Evolutionary conservation across 2,113 vertebrate genomes (phyloP), one percentile per base, ranked within the genome.

Genomic region (Corythornis vintsioides): DNA sequence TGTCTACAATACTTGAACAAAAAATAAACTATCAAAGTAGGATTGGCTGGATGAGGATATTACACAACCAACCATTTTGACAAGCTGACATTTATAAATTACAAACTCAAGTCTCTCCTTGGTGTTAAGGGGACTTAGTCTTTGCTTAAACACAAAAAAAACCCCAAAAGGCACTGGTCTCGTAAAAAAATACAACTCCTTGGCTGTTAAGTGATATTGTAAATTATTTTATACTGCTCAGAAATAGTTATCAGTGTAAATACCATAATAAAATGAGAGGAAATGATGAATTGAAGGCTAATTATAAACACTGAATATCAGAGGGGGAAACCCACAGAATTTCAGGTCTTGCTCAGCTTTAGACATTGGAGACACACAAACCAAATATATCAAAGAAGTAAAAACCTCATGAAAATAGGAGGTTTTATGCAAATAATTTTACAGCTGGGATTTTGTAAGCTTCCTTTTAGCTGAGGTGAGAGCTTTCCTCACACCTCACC

Each of bases 21-120:
- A 94, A 93, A 95, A 83, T 56, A 83, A 94, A 90, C 86, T 43
- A 17, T 56, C 66, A 73, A 84, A 89, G 55, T 7, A 63, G 31
- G 33, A 67, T 5, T 56, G 64, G 66, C 21, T 88, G 74, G 66
- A 76, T 33, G 71, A 70, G 40, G 78, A 88, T 29, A 73, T 75
- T 66, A 79, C 25, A 82, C 10, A 81, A 75, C 40, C 65, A 90
- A 56, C n/a, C 61, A 60, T 53, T 86, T 7, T 86, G 77, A 82
- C 33, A 86, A 24, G 28, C 22, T 60, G 57, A 75, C 59, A 43
- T 63, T 89, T 82, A 78, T 17, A 86, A 92, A 70, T 78, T 50
- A 92, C 14, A 55, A 86, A 28, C 61, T 90, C 26, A 81, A 78
- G 77, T 35, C 35, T 38, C 67, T 69, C 48, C 31, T 83, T n/a